Evolutionary conservation across 2,113 vertebrate genomes (phyloP), one percentile per base, ranked within the genome.

Genomic region (Zosterops hypoxanthus): DNA sequence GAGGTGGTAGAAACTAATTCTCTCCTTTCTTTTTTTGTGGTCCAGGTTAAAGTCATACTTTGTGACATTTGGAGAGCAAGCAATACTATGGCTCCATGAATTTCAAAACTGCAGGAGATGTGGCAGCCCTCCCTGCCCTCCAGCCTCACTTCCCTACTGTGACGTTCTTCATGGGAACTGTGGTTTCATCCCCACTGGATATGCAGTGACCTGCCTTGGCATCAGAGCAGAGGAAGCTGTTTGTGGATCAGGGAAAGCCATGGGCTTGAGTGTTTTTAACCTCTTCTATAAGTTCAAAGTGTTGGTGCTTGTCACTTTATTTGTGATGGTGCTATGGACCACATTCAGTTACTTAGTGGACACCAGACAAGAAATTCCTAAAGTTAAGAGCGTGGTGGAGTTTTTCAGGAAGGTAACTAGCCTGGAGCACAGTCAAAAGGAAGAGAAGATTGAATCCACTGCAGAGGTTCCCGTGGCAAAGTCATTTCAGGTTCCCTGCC

Each of bases 281-380:
- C 31, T 98, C 55, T 97, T 97, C 44, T 97, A 97, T 78, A 98
- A 97, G 66, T 95, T 98, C 41, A 99, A 98, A 65, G 96, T 98
- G 22, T 41, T 99, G 77, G 47, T 99, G 11, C 94, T 99, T 34
- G 85, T 99, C 6, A 69, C 97, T 44, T 68, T 99, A 31, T 98
- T 97, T 22, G 71, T 98, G 9, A 97, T 96, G 5, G 88, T 98
- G 91, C 96, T 99, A 2, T 99, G 99, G 99, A 96, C 97, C 60
- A 97, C 96, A 2, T 97, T 98, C 82, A 94, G 85, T 91, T 98
- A 98, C 70, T 92, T 98, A 17, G 94, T 98, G 22, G 97, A 97
- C 82, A 93, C 93, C 3, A 72, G 97, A 28, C 96, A 88, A 55
- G 95, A 97, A n/a, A 81, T 81, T 25, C 90, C 91, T 11, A 94